phyloP scores from a whole-genome alignment of 2,888 invertebrate genomes.

The Cryptophagus acutangulus region DNA sequence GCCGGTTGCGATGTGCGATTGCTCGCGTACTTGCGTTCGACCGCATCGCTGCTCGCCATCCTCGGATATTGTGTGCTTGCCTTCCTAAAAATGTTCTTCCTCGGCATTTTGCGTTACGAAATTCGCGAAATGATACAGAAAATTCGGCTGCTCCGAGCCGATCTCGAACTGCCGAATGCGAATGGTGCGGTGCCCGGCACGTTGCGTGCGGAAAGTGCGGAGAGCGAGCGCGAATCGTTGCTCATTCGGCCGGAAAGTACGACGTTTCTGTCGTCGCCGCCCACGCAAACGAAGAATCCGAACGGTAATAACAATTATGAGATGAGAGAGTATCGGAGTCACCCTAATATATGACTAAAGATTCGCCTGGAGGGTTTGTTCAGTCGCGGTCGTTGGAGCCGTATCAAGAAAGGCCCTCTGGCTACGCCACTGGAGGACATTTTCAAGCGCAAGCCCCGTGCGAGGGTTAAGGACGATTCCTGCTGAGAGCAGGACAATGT shows the following conservation, averaged over 20 bases:
- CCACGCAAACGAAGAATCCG: conserved; percentile 53
- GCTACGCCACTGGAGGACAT: conserved; percentile 49
- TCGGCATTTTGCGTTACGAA: conserved; percentile 66
- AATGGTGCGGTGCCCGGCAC: conserved; percentile 57
- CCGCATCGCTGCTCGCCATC: conserved; percentile 71
- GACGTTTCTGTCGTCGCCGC: conserved; percentile 44
- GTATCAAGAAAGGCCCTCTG: conserved; percentile 49
- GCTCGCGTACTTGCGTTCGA: conserved; percentile 68
- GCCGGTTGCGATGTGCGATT: conserved; percentile 69
- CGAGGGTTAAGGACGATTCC: conserved; percentile 39
- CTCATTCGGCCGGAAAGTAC: conserved; percentile 52
- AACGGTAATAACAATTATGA: conserved; percentile 78
- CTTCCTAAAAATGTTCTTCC: conserved; percentile 83
- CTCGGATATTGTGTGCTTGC: conserved; percentile 84
- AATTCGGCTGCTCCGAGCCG: conserved; percentile 72
- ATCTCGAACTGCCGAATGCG: conserved; percentile 55
- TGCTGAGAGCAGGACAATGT: conserved; percentile 33
- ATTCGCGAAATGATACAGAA: conserved; percentile 90
- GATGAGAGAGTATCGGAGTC: conserved; percentile 64
- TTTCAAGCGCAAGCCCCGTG: conserved; percentile 46
- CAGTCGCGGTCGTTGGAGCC: conserved; percentile 51
- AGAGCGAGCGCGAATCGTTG: conserved; percentile 57
- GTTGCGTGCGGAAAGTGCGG: conserved; percentile 42
- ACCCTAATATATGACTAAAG: conserved; percentile 66
- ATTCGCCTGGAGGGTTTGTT: conserved; percentile 70